These are phyloP conservation scores for Pseudoatta argentina DNA, from an alignment of 1,140 invertebrate genomes.

Conservation along the genomic window DNA sequence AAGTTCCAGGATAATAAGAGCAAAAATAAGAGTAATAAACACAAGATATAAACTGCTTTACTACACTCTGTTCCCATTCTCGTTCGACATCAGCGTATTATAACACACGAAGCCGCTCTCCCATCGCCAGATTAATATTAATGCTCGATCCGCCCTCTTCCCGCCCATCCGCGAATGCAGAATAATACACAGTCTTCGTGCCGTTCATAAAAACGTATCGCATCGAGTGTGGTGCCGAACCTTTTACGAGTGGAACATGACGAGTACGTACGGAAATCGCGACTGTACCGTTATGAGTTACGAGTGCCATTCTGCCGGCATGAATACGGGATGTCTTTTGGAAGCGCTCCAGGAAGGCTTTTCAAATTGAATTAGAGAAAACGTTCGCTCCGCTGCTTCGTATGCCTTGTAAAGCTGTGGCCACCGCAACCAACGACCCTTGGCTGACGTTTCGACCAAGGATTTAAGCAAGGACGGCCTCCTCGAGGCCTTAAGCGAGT, in stretches of 20 bases:
- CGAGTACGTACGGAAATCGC: constrained; percentile 54
- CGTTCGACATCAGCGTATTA: constrained; percentile 34
- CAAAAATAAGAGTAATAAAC: constrained; percentile 49
- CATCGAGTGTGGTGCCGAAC: constrained; percentile 27
- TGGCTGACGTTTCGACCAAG: constrained; percentile 2
- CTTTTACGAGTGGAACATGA: constrained; percentile 48
- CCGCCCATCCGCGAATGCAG: constrained; percentile 3
- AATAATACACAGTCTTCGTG: constrained; percentile 24
- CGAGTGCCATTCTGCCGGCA: constrained; percentile 60
- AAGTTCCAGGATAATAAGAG: constrained; percentile 21
- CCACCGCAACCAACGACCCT: constrained; percentile 34
- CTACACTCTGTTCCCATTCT: constrained; percentile 32
- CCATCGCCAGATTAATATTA: constrained; percentile 55
- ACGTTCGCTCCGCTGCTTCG: constrained; percentile 48
- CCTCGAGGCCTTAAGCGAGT: background rate
- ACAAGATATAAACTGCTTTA: constrained; percentile 41
- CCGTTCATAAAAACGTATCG: constrained; percentile 50
- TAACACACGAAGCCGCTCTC: constrained; percentile 32
- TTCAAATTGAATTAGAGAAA: constrained; percentile 73
- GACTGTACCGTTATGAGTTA: constrained; percentile 69
- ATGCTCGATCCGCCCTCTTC: constrained; percentile 31
- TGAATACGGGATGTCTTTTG: constrained; percentile 73
- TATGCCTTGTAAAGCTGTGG: constrained; percentile 6
- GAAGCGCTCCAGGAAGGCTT: constrained; percentile 71
- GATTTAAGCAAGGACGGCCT: background rate